Evolutionary conservation across 2,797 vertebrate species (phyloP), one percentile per base, ranked within the genome.

Genomic region (Scarus forsteni): DNA sequence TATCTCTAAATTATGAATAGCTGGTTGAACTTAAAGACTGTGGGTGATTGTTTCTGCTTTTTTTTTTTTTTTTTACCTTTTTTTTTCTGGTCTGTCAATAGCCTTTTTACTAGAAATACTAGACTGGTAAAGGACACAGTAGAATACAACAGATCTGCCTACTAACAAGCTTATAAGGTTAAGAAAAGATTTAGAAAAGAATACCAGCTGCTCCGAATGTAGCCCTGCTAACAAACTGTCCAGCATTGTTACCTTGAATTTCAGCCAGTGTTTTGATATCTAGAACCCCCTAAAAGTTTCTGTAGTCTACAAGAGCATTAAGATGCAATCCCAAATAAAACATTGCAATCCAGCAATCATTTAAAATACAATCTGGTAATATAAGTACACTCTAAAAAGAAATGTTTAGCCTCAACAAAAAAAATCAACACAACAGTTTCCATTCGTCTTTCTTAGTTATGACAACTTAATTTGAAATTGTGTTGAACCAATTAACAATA

Each of bases 171-270:
- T 85, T 42, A 81, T 12, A 1, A 54, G 52, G 71, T 72, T 74
- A 76, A 67, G 18, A n/a, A 64, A 71, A 72, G 70, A 42, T 82
- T 79, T 84, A 87, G 10, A 60, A 66, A 74, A 10, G n/a, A 61
- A 64, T 19, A 70, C 36, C 73, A 80, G 53, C 60, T 86, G 75
- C 65, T 74, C 3, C 44, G 8, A 34, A 57, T 52, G 1, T 63
- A 49, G 43, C 48, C 1, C 16, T 66, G 3, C 18, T 6, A 58
- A 64, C 18, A 49, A 42, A 46, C 38, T 54, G 38, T n/a, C 15
- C 10, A 62, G 11, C 40, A 40, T 19, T n/a, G n/a, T n/a, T n/a
- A n/a, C n/a, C 1, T n/a, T 40, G 14, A 6, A 50, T 60, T 60
- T n/a, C 12, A 43, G 0, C 15, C 6, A 44, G 3, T 48, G 40